Evolutionary conservation across 1,140 invertebrate genomes (phyloP).

Genomic region (Drosophila nasuta): DNA sequence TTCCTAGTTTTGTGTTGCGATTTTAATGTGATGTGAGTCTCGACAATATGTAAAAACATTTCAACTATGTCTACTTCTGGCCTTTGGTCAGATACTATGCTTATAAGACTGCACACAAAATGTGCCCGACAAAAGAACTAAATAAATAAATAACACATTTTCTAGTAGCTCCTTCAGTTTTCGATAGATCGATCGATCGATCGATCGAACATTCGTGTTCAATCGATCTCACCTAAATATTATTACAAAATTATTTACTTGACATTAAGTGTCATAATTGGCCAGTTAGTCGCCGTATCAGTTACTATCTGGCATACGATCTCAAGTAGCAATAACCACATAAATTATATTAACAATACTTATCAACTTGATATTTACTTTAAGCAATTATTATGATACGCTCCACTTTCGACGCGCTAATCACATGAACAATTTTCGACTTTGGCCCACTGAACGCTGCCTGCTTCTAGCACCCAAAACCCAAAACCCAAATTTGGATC

Average conservation of each 20-base stretch:
- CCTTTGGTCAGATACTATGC: conserved; percentile 24
- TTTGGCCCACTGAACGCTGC: conserved; percentile 13
- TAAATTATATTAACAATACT: conserved; percentile 41
- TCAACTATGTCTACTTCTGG: conserved; percentile 1
- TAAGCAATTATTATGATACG: conserved; percentile 30
- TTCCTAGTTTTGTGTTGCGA: conserved; percentile 23
- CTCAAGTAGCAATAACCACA: conserved; percentile 34
- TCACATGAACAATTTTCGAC: conserved; percentile 26
- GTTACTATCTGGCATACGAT: conserved; percentile 21
- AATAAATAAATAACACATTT: conserved; percentile 1
- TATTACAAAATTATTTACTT: conserved; percentile 33
- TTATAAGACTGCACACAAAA: too few species aligned
- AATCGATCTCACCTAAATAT: not conserved
- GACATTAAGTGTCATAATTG: conserved; percentile 36
- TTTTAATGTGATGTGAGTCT: conserved; percentile 10
- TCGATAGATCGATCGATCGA: not conserved
- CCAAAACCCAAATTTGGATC: conserved; percentile 3
- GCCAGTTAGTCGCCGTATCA: conserved; percentile 25
- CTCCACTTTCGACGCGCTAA: conserved; percentile 11
- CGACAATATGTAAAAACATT: conserved; percentile 56
- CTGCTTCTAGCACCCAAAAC: too few species aligned
- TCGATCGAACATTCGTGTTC: not conserved
- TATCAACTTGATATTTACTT: conserved; percentile 37
- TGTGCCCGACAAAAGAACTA: conserved; percentile 1
- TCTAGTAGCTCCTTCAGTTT: not conserved